phyloP scores from a whole-genome alignment of 2,888 invertebrate species.

The Cylloceria caligata region DNA sequence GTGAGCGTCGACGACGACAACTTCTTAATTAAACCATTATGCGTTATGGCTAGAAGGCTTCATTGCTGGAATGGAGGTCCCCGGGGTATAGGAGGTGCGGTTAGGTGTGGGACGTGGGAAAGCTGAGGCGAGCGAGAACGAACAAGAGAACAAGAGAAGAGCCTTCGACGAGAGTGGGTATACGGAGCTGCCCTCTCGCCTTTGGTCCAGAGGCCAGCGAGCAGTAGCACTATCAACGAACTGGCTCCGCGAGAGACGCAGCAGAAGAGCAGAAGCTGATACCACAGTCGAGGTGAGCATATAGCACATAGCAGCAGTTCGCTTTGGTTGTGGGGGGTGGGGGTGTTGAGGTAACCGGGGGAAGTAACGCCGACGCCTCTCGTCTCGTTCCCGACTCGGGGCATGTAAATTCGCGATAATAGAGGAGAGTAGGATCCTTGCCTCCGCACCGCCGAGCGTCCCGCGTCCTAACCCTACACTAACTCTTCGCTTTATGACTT shows the following conservation, averaged over 20 bases:
- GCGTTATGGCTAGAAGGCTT: conserved; percentile 80
- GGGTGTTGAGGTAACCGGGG: conserved; percentile 37
- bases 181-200: conserved; percentile 34
- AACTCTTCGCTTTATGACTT: conserved; percentile 83
- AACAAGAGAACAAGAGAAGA: conserved; percentile 59
- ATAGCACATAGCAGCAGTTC: conserved; percentile 14
- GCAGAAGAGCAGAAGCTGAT: conserved; percentile 26
- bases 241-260: neutral
- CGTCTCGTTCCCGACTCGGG: conserved; percentile 69
- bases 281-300: conserved; percentile 23
- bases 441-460: conserved; percentile 55
- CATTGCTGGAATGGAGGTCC: conserved; percentile 74
- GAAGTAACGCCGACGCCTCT: conserved; percentile 66
- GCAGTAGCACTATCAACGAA: conserved; percentile 31
- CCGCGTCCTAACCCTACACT: conserved; percentile 74
- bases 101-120: conserved; percentile 62
- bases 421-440: conserved; percentile 74
- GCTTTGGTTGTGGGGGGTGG: neutral
- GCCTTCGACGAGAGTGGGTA: conserved; percentile 59
- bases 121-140: conserved; percentile 56
- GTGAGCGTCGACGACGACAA: conserved; percentile 72
- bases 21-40: conserved; percentile 83
- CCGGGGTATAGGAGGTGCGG: conserved; percentile 65
- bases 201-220: conserved; percentile 15
- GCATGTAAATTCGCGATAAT: conserved; percentile 84